phyloP scores from a whole-genome alignment of 2,113 vertebrate genomes.

The Regulus satrapa region DNA sequence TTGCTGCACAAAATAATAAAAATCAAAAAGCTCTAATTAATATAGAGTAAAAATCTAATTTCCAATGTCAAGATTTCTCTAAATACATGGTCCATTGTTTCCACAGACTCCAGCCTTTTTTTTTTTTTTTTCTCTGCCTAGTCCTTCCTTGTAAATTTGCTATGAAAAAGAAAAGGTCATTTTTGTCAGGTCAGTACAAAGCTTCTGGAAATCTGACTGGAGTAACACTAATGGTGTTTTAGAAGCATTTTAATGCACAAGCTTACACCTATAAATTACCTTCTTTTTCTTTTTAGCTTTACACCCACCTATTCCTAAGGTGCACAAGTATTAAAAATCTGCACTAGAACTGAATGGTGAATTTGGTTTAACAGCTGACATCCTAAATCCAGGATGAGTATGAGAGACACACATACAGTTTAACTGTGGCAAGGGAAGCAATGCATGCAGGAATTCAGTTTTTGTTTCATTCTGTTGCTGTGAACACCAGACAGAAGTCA shows the following conservation, averaged over 20 bases:
- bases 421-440: not conserved
- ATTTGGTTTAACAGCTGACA: not conserved
- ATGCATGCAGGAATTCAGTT: not conserved
- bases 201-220: not conserved
- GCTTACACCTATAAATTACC: not conserved
- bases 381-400: not conserved
- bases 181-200: not conserved
- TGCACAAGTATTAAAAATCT: not conserved
- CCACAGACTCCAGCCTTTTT: not conserved
- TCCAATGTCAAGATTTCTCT: not conserved
- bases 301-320: not conserved
- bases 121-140: not conserved
- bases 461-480: not conserved
- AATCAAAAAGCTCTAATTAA: not conserved
- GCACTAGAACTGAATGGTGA: not conserved
- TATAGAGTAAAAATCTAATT: not conserved
- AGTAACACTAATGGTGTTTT: not conserved
- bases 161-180: not conserved
- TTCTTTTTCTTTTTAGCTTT: not conserved
- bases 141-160: not conserved
- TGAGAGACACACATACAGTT: not conserved
- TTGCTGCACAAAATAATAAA: not conserved
- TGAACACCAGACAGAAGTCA: not conserved
- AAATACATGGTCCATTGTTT: not conserved
- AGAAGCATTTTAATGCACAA: not conserved